Conservation (phyloP, 2,797 vertebrate species). For the Orestias chungarensis region DNA sequence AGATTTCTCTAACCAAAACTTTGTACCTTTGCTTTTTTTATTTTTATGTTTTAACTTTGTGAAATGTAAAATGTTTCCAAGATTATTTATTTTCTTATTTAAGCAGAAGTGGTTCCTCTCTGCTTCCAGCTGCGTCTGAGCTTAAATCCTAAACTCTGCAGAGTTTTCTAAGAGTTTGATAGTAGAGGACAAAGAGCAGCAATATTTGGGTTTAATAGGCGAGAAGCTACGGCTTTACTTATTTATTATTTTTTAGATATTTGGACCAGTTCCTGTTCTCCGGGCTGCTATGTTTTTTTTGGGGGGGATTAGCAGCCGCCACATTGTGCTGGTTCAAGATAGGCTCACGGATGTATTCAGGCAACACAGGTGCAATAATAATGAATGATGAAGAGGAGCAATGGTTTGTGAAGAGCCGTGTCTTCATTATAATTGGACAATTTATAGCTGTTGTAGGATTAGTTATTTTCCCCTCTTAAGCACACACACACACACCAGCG, state of each 20-base stretch:
- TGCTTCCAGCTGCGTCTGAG: neutral
- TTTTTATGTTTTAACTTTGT: no score
- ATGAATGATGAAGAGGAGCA: conserved; percentile 56
- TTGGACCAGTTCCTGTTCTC: conserved; percentile 30
- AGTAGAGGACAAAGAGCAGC: conserved; percentile 19
- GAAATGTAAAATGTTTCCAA: neutral
- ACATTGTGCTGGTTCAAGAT: conserved; percentile 69
- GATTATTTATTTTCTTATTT: neutral
- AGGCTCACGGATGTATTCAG: conserved; percentile 56
- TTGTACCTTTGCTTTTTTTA: neutral
- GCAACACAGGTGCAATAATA: conserved; percentile 68
- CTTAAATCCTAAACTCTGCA: conserved; percentile 12
- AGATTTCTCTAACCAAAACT: neutral
- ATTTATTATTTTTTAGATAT: conserved; percentile 29
- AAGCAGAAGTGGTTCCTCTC: neutral
- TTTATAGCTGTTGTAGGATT: conserved; percentile 76
- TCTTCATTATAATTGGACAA: conserved; percentile 76
- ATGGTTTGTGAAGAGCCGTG: conserved; percentile 67
- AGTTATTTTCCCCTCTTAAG: conserved; percentile 68
- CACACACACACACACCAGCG: conserved; percentile 59
- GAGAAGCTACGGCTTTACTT: conserved; percentile 13
- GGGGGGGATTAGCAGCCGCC: conserved; percentile 70
- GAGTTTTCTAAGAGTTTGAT: conserved; percentile 44
- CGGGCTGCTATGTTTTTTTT: conserved; percentile 50
- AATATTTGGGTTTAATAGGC: conserved; percentile 26